These are phyloP conservation scores for Phyllotreta striolata DNA, from an alignment of 2,888 invertebrate species.

Conservation along the genomic window DNA sequence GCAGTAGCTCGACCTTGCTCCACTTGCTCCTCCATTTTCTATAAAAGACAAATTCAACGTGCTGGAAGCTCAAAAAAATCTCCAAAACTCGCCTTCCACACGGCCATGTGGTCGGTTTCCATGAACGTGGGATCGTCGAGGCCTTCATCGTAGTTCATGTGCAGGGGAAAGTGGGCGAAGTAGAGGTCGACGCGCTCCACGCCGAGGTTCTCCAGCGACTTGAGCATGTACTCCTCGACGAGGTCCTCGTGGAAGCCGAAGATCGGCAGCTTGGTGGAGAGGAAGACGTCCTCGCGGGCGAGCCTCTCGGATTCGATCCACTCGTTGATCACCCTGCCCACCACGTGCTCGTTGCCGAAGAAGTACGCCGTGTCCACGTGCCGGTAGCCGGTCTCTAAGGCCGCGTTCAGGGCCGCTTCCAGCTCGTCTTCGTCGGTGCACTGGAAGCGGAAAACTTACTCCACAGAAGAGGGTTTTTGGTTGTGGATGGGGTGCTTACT, in stretches of 20 bases:
- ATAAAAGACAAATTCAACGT: conserved; percentile 33
- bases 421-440: conserved; percentile 67
- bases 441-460: conserved; percentile 67
- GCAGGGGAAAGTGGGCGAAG: conserved; percentile 47
- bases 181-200: conserved; percentile 50
- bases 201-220: conserved; percentile 45
- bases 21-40: conserved; percentile 75
- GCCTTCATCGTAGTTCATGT: conserved; percentile 34
- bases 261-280: conserved; percentile 80
- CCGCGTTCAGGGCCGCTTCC: conserved; percentile 71
- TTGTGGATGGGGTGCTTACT: conserved; percentile 32
- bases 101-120: conserved; percentile 41
- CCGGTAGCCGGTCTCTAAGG: conserved; percentile 78
- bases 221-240: conserved; percentile 43
- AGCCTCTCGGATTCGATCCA: conserved; percentile 73
- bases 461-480: not conserved
- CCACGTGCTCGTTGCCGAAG: conserved; percentile 77
- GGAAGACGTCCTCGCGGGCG: conserved; percentile 75
- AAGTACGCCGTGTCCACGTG: conserved; percentile 82
- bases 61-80: not conserved
- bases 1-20: conserved; percentile 74
- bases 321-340: conserved; percentile 74
- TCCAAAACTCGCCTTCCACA: conserved; percentile 42
- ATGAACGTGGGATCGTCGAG: conserved; percentile 4
- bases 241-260: conserved; percentile 56